phyloP scores from a whole-genome alignment of 2,888 invertebrate genomes.

The Pristionchus entomophagus region DNA sequence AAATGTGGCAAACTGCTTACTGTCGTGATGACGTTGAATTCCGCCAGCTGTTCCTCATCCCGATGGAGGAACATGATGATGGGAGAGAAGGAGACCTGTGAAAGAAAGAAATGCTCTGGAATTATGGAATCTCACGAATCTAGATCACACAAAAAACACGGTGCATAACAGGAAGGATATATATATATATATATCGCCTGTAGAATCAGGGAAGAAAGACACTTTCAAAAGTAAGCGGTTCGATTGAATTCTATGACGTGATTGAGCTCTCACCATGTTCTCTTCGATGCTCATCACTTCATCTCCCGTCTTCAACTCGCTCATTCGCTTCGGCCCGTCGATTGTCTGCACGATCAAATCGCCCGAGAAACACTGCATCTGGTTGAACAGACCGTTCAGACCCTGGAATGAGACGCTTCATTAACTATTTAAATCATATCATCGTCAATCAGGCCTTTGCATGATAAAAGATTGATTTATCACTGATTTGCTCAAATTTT shows the following conservation, averaged over 20 bases:
- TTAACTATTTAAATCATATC: too few relatives aligned
- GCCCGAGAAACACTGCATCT: slow-evolving; percentile 73
- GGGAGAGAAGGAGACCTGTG: slow-evolving; percentile 70
- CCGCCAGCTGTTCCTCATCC: slow-evolving; percentile 63
- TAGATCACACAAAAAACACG: too few relatives aligned
- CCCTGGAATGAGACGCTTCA: slow-evolving; percentile 7
- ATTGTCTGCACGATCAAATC: slow-evolving; percentile 69
- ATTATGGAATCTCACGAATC: too few relatives aligned
- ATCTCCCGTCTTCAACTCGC: slow-evolving; percentile 69
- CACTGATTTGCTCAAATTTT: too few relatives aligned
- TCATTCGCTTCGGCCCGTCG: slow-evolving; percentile 66
- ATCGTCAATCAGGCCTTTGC: too few relatives aligned
- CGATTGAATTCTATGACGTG: too few relatives aligned
- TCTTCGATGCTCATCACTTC: slow-evolving; percentile 71
- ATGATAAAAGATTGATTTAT: too few relatives aligned
- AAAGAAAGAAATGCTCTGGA: neutral
- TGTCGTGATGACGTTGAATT: slow-evolving; percentile 64
- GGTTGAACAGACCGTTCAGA: slow-evolving; percentile 60
- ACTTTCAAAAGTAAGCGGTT: too few relatives aligned
- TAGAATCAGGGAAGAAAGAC: too few relatives aligned
- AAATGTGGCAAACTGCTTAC: slow-evolving; percentile 37
- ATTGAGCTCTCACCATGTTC: slow-evolving; percentile 57
- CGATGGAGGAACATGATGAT: slow-evolving; percentile 74
- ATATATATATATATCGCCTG: too few relatives aligned
- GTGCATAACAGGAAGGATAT: too few relatives aligned